These are phyloP conservation scores for Sebastes vulpes DNA, from an alignment of 2,797 vertebrate species.

Conservation along the genomic window DNA sequence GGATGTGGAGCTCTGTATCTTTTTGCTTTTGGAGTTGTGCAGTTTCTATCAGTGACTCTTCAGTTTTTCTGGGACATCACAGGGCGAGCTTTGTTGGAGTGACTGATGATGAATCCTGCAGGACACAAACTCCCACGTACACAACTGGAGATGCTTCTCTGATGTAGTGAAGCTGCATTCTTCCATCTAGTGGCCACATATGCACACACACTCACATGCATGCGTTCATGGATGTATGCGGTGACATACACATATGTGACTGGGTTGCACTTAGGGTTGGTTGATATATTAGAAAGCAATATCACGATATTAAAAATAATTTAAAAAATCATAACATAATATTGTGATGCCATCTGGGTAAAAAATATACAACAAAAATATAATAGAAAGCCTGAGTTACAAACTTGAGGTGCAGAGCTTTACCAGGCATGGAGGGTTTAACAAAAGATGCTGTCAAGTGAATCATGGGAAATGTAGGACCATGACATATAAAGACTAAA, in stretches of 20 bases:
- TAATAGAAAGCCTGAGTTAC: neutral
- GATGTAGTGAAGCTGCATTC: slow-evolving; percentile 60
- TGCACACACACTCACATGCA: slow-evolving; percentile 23
- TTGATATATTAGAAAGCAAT: neutral
- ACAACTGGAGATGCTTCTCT: slow-evolving; percentile 9
- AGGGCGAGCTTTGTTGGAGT: slow-evolving; percentile 32
- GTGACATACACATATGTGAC: neutral
- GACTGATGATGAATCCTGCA: slow-evolving; percentile 56
- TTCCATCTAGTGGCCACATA: slow-evolving; percentile 82
- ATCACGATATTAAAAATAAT: neutral
- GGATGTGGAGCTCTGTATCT: slow-evolving; percentile 23
- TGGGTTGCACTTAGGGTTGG: neutral
- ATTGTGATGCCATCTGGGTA: neutral
- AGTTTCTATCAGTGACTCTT: slow-evolving; percentile 35
- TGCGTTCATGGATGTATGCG: neutral
- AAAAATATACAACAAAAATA: neutral
- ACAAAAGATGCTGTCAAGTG: neutral
- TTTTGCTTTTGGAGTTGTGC: slow-evolving; percentile 26
- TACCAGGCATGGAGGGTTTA: neutral
- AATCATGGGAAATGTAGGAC: neutral
- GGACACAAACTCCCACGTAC: slow-evolving; percentile 49
- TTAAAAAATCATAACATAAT: neutral
- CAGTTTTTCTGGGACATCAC: slow-evolving; percentile 57
- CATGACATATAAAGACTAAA: neutral
- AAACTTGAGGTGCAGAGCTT: neutral